Conservation (phyloP, 2,888 invertebrate genomes). For the Heteromurus nitidus region DNA sequence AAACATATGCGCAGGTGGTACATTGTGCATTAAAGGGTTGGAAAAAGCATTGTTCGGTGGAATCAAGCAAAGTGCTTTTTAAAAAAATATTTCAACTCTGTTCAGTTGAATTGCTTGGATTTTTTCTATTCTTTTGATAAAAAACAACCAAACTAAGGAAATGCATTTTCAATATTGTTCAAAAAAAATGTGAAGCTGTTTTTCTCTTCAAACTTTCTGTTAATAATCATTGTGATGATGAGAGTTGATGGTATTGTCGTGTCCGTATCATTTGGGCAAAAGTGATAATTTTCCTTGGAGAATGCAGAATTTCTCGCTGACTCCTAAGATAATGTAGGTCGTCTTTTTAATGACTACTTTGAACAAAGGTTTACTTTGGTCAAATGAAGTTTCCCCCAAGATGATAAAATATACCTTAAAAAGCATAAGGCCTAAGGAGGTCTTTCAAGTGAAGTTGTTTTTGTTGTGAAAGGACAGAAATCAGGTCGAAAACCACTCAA, state of each 20-base stretch:
- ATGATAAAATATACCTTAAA: no score
- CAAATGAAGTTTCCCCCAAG: no score
- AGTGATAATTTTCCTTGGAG: constrained; percentile 59
- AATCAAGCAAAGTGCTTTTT: no score
- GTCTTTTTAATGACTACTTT: constrained; percentile 61
- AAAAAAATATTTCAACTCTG: no score
- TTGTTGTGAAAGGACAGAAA: constrained; percentile 54
- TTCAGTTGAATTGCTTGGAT: no score
- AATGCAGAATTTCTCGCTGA: constrained; percentile 40
- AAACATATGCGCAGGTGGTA: constrained; percentile 40
- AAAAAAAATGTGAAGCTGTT: no score
- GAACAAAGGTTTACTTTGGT: no score
- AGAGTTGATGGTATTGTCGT: constrained; percentile 48
- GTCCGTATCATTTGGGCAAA: constrained; percentile 55
- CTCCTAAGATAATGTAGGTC: constrained; percentile 44
- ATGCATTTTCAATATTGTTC: constrained; percentile 48
- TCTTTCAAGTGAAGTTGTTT: constrained; percentile 32
- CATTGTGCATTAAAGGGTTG: no score
- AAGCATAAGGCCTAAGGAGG: background rate
- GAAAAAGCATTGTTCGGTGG: no score
- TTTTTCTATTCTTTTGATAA: no score
- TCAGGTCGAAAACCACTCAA: constrained; percentile 55
- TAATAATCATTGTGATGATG: constrained; percentile 3
- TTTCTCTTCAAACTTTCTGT: background rate
- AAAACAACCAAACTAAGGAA: background rate